Conservation (phyloP, 2,888 invertebrate species). For the Cataglyphis altisquamis region DNA sequence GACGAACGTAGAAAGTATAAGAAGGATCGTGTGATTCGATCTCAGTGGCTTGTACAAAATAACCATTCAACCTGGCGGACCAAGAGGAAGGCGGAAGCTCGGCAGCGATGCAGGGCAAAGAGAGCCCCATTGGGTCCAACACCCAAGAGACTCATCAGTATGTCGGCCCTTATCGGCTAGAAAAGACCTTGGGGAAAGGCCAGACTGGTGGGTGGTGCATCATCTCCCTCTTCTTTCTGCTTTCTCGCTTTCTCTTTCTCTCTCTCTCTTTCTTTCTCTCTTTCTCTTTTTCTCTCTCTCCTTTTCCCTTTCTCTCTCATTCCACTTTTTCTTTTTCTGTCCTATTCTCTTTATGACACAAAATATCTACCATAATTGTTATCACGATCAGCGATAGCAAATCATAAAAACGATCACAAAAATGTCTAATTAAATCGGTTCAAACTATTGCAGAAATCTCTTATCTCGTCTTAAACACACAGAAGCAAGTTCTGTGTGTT, state of each 20-base stretch:
- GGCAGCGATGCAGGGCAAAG: conserved; percentile 84
- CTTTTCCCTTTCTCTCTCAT: background rate
- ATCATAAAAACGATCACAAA: background rate
- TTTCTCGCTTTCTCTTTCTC: too few species aligned
- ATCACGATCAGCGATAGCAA: background rate
- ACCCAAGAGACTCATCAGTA: conserved; percentile 94
- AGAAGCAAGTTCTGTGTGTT: background rate
- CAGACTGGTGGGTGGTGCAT: conserved; percentile 95
- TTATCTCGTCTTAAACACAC: too few species aligned
- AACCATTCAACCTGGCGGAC: conserved; percentile 80
- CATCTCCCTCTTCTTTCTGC: background rate
- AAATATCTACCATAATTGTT: conserved; percentile 20
- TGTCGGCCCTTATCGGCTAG: conserved; percentile 99
- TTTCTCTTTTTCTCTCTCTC: background rate
- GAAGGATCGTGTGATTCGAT: conserved; percentile 26
- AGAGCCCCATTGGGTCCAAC: conserved; percentile 83
- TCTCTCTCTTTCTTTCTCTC: too few species aligned
- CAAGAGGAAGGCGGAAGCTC: conserved; percentile 78
- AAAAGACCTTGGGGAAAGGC: conserved; percentile 99
- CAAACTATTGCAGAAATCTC: background rate
- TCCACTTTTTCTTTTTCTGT: too few species aligned
- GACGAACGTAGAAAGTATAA: conserved; percentile 13
- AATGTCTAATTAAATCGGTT: conserved; percentile 19
- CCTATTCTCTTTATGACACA: background rate
- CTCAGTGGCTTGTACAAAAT: conserved; percentile 40